Base-by-base conservation (phyloP, 92 coral and sea anemone genomes). In the Porites lobata region DNA sequence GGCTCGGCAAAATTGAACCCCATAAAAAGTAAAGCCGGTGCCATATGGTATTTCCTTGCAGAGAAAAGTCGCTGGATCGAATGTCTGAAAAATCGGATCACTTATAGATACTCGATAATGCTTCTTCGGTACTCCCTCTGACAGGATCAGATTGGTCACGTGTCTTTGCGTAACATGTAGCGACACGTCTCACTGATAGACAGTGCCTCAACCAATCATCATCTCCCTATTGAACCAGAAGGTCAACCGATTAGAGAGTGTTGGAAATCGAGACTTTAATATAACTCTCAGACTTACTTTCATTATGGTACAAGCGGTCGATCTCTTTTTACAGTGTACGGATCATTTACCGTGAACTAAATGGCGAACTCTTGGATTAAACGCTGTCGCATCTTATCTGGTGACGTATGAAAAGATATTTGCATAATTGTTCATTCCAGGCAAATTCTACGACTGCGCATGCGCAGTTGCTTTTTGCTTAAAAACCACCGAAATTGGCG, bases 131-230 rank as follows among this genome's bases (percentile, higher is more conserved):
- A 0, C 43, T 26, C 4, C 3, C 1, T 3, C 9, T 61, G 1
- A 20, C 65, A 74, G 96, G 96, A 93, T 93, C 94, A 94, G 95
- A 88, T 22, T 73, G 98, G 91, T 87, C 87, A 90, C 95, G 96
- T 94, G 95, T 54, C 92, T 59, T 2, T 81, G 96, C 96, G 96
- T 94, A 92, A 92, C 98, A 70, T 63, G 26, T 56, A 74, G 88
- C 63, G 87, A 84, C 98, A 94, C 98, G 92, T 93, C 74, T 92
- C 96, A 88, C 94, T 89, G 92, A 93, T 58, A 19, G 19, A 11
- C 84, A 92, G 90, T 79, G 93, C 69, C 21, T 17, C 21, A n/a
- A 82, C 96, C 96, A 80, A 76, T 95, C 98, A 95, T 95, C 98
- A 95, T 66, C 89, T 95, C 98, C 98, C 89, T 43, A 65, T 78